phyloP scores from a whole-genome alignment of 1,140 invertebrate species.

The Marisa cornuarietis region DNA sequence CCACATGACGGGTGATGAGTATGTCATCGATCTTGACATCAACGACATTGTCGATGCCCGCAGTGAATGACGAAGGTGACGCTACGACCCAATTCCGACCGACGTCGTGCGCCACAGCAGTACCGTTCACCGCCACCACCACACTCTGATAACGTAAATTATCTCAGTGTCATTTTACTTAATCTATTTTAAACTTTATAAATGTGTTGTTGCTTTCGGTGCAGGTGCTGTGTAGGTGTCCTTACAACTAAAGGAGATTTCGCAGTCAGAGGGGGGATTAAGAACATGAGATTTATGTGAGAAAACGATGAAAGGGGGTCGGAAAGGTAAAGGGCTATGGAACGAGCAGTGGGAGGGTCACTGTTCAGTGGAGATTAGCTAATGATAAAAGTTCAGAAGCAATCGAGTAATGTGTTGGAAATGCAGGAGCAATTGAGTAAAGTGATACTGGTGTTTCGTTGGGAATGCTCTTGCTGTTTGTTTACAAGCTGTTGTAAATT shows the following conservation, averaged over 20 bases:
- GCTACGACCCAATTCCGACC: slow-evolving; percentile 2
- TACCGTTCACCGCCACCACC: slow-evolving; percentile 3
- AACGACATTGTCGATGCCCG: slow-evolving; percentile 15
- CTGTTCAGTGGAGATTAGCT: neutral
- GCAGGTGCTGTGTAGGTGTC: neutral
- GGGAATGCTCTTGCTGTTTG: neutral
- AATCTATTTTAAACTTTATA: no score
- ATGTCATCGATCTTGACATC: slow-evolving; percentile 13
- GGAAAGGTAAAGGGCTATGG: neutral
- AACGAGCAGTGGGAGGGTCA: neutral
- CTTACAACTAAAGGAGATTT: neutral
- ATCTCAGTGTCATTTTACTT: no score
- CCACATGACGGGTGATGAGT: slow-evolving; percentile 8
- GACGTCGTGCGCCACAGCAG: neutral
- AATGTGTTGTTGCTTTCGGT: no score
- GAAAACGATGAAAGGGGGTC: neutral
- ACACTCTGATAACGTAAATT: neutral
- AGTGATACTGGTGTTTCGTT: no score
- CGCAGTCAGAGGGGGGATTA: neutral
- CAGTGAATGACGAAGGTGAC: slow-evolving; percentile 4
- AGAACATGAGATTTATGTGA: neutral
- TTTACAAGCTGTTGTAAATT: neutral
- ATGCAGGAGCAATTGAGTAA: no score
- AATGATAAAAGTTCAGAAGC: neutral
- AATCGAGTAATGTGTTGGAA: neutral